phyloP scores from a whole-genome alignment of 35 echinoderm and acorn worm species.

The Ptychodera flava region DNA sequence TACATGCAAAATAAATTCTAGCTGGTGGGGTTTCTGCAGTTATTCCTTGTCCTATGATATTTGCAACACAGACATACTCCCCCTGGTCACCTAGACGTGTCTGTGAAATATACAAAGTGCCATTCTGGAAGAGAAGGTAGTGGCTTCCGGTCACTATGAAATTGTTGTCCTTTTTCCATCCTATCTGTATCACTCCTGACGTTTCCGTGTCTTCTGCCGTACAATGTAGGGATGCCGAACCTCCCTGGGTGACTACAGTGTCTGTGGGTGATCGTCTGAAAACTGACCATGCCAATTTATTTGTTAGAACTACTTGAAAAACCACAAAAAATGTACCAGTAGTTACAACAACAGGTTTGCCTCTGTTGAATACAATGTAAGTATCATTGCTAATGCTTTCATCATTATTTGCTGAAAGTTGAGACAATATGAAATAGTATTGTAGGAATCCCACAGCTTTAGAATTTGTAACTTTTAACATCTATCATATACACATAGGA shows the following conservation, averaged over 20 bases:
- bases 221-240: constrained; percentile 59
- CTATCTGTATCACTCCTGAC: constrained; percentile 29
- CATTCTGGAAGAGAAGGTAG: constrained; percentile 53
- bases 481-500: no score
- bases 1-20: constrained; percentile 85
- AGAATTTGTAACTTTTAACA: no score
- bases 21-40: constrained; percentile 50
- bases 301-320: no score
- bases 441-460: no score
- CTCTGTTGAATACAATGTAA: no score
- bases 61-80: constrained; percentile 57
- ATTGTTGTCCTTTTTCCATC: constrained; percentile 60
- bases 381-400: no score
- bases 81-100: constrained; percentile 69
- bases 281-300: no score
- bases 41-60: constrained; percentile 18
- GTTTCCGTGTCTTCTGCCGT: constrained; percentile 35
- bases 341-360: no score
- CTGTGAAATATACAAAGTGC: constrained; percentile 41
- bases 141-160: background rate
- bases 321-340: no score
- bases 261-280: constrained; percentile 61
- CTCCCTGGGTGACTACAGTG: constrained; percentile 48
- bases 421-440: no score
- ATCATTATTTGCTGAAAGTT: no score